A percentile compares a stretch with the other conserved stretches of the same genome.
phyloP scores from a whole-genome alignment of 1,140 invertebrate species.

The Psilanteris sp. region DNA sequence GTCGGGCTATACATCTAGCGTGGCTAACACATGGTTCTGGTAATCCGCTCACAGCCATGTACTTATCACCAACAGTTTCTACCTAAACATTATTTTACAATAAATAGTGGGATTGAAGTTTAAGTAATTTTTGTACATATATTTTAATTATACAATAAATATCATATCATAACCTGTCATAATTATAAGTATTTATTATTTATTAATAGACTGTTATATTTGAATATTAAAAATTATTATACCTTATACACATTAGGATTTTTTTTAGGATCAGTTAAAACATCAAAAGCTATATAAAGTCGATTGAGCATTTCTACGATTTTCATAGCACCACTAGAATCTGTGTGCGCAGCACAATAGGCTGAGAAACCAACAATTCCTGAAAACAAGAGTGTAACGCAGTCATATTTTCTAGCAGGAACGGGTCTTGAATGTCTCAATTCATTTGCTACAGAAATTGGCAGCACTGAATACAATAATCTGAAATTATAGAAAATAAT shows the following conservation, averaged over 20 bases:
- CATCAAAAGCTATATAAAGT: slow-evolving; percentile 94
- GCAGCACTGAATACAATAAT: slow-evolving; percentile 95
- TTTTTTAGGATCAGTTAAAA: slow-evolving; percentile 92
- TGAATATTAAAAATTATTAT: too few species aligned
- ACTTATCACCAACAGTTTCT: slow-evolving; percentile 99
- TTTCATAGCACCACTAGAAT: slow-evolving; percentile 93
- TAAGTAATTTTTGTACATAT: neutral
- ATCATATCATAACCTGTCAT: too few species aligned
- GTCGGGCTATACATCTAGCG: slow-evolving; percentile 93
- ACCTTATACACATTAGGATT: slow-evolving; percentile 98
- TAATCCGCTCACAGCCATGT: slow-evolving; percentile 98
- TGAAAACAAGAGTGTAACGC: slow-evolving; percentile 94
- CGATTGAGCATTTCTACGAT: slow-evolving; percentile 95
- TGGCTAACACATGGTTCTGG: slow-evolving; percentile 95
- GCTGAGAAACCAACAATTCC: slow-evolving; percentile 95
- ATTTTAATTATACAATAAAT: too few species aligned
- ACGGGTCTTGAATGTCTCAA: slow-evolving; percentile 93
- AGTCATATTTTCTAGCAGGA: slow-evolving; percentile 91
- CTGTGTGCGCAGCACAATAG: slow-evolving; percentile 91
- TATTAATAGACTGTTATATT: too few species aligned
- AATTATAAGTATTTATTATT: too few species aligned
- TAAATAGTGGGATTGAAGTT: too few species aligned
- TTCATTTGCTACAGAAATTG: slow-evolving; percentile 95
- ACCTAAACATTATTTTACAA: slow-evolving; percentile 85
- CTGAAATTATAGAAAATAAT: slow-evolving; percentile 77